phyloP scores from a whole-genome alignment of 2,888 invertebrate genomes.

The Zeuzera pyrina region DNA sequence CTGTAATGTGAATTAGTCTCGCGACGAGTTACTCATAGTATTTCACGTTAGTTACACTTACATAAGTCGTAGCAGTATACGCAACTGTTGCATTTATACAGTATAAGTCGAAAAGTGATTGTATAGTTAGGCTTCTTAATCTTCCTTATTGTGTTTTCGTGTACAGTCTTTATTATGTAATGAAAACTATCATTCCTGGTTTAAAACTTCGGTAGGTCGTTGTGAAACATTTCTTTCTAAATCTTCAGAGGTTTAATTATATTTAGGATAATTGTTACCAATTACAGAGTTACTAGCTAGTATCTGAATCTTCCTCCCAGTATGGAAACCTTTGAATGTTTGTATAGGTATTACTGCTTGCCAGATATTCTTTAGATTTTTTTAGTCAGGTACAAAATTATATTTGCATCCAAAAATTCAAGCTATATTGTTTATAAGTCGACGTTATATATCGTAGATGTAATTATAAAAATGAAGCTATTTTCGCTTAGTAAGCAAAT shows the following conservation, averaged over 20 bases:
- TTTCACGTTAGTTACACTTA: constrained; percentile 40
- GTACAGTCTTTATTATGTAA: constrained; percentile 52
- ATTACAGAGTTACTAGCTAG: too few relatives aligned
- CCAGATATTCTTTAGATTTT: not conserved
- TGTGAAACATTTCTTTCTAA: constrained; percentile 2
- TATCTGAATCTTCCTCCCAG: too few relatives aligned
- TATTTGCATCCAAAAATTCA: not conserved
- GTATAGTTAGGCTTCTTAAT: constrained; percentile 54
- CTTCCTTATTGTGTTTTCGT: constrained; percentile 42
- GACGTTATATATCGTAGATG: constrained; percentile 46
- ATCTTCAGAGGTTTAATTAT: constrained; percentile 3
- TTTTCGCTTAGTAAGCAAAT: constrained; percentile 67
- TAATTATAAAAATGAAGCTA: constrained; percentile 62
- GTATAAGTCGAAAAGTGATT: constrained; percentile 55
- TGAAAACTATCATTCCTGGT: constrained; percentile 62
- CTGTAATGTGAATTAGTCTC: too few relatives aligned
- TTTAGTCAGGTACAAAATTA: not conserved
- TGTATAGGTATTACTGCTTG: too few relatives aligned
- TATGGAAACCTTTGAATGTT: too few relatives aligned
- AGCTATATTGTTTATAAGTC: constrained; percentile 17
- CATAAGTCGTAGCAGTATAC: constrained; percentile 33
- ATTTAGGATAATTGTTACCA: constrained; percentile 57
- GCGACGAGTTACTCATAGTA: constrained; percentile 49
- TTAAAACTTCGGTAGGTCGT: constrained; percentile 20
- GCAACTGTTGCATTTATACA: constrained; percentile 64